phyloP scores from a whole-genome alignment of 2,888 invertebrate genomes.

The Drosophila aldrichi region DNA sequence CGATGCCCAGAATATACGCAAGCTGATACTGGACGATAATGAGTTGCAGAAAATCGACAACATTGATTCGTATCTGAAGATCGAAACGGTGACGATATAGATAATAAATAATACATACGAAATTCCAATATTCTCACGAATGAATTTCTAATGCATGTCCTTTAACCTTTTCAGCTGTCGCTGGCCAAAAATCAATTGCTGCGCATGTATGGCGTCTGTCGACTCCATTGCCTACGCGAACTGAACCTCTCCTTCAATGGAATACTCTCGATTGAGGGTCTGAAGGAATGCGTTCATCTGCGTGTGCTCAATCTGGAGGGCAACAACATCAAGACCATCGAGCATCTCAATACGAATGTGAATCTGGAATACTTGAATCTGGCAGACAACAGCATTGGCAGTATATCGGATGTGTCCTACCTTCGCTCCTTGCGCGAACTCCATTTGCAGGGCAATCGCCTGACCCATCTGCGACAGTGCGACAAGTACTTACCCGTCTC shows the following conservation, averaged over 20 bases:
- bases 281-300: constrained; percentile 93
- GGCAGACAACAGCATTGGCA: constrained; percentile 94
- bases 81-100: constrained; percentile 89
- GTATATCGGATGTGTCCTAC: constrained; percentile 93
- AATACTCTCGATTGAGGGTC: constrained; percentile 94
- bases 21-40: constrained; percentile 93
- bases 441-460: constrained; percentile 93
- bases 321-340: constrained; percentile 97
- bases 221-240: constrained; percentile 91
- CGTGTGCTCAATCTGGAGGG: constrained; percentile 93
- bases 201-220: constrained; percentile 94
- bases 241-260: constrained; percentile 95
- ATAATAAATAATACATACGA: neutral
- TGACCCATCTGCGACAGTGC: constrained; percentile 92
- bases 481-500: constrained; percentile 92
- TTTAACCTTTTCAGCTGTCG: constrained; percentile 89
- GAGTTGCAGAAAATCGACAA: constrained; percentile 94
- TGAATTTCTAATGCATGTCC: neutral
- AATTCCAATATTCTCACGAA: neutral
- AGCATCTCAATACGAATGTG: constrained; percentile 93
- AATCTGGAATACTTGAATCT: constrained; percentile 94
- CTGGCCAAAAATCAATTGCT: constrained; percentile 93
- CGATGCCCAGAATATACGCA: constrained; percentile 89
- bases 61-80: constrained; percentile 91
- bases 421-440: constrained; percentile 93